These are phyloP conservation scores for Harpagus bidentatus DNA, from an alignment of 2,113 vertebrate species.

Conservation along the genomic window DNA sequence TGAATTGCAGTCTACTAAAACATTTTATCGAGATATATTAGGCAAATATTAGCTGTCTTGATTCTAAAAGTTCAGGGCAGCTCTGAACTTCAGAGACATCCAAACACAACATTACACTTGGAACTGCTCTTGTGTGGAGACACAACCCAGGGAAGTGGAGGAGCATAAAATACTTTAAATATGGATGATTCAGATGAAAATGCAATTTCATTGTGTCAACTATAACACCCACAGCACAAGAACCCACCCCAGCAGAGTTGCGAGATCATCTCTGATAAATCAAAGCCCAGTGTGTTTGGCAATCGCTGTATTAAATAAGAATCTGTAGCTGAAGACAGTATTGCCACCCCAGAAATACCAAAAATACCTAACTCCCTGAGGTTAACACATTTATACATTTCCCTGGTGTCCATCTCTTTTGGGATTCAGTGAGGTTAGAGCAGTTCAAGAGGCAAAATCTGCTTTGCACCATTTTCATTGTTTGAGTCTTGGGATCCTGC, in stretches of 20 bases:
- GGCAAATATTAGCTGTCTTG: neutral
- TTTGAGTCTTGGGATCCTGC: neutral
- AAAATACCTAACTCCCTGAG: neutral
- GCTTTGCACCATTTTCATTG: neutral
- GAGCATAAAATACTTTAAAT: neutral
- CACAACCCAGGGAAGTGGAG: neutral
- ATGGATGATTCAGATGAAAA: neutral
- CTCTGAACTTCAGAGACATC: neutral
- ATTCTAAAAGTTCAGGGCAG: neutral
- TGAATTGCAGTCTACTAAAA: neutral
- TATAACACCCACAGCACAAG: neutral
- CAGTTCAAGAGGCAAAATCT: neutral
- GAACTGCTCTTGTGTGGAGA: neutral
- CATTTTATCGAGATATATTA: neutral
- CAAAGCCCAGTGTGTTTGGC: neutral
- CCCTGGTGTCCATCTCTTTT: neutral
- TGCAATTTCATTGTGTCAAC: neutral
- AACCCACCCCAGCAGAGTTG: neutral
- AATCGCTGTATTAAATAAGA: neutral
- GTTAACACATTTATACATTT: fast-evolving
- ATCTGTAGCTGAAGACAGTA: neutral
- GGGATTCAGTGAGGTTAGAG: neutral
- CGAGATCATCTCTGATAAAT: neutral
- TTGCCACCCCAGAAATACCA: neutral
- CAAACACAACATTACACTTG: neutral